phyloP scores from a whole-genome alignment of 2,888 invertebrate species.

The Flabesymbios commensalis region DNA sequence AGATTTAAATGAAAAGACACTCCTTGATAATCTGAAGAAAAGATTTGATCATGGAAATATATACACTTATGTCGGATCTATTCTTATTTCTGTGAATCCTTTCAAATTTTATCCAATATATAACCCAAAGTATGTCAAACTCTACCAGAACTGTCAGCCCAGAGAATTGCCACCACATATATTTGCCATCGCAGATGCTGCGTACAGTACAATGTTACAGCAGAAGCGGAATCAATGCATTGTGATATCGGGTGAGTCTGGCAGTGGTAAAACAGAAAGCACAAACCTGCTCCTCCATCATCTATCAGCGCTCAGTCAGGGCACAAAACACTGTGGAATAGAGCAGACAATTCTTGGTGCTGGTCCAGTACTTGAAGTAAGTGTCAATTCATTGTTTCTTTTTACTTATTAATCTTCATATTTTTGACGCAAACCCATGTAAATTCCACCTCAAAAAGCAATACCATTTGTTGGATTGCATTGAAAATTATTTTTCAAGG shows the following conservation, averaged over 20 bases:
- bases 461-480: neutral
- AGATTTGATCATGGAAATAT: slow-evolving; percentile 90
- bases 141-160: slow-evolving; percentile 89
- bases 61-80: slow-evolving; percentile 94
- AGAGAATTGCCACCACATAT: slow-evolving; percentile 94
- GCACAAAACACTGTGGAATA: slow-evolving; percentile 82
- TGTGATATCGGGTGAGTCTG: slow-evolving; percentile 93
- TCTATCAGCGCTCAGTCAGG: slow-evolving; percentile 87
- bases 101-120: slow-evolving; percentile 94
- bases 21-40: slow-evolving; percentile 83
- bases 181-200: slow-evolving; percentile 93
- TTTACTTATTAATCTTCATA: neutral
- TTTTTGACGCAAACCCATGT: neutral
- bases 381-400: slow-evolving; percentile 22
- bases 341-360: slow-evolving; percentile 95
- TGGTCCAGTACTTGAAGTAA: slow-evolving; percentile 87
- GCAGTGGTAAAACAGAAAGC: slow-evolving; percentile 95
- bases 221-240: slow-evolving; percentile 90
- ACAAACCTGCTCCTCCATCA: slow-evolving; percentile 94
- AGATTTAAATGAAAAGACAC: slow-evolving; percentile 89
- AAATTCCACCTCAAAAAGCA: neutral
- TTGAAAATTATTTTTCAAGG: too few relatives aligned
- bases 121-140: slow-evolving; percentile 94
- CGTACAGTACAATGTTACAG: slow-evolving; percentile 91
- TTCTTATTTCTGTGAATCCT: slow-evolving; percentile 88